Conservation (phyloP, 2,797 vertebrate genomes). For the Platyrinchus mystaceus region DNA sequence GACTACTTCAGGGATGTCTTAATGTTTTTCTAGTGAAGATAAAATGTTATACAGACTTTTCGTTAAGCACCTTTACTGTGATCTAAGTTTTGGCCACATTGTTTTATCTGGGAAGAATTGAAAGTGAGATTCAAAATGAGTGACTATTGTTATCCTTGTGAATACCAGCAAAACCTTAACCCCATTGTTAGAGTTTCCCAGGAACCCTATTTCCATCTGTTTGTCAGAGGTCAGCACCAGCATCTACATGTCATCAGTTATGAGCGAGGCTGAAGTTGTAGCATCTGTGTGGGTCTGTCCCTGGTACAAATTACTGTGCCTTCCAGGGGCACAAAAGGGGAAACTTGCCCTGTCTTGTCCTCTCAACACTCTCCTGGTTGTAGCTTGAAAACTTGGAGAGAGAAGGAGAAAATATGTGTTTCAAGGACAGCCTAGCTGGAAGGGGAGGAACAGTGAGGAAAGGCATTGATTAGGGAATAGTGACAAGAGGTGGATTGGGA, state of each 20-base stretch:
- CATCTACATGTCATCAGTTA: not conserved
- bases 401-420: not conserved
- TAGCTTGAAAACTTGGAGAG: not conserved
- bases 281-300: not conserved
- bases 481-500: not conserved
- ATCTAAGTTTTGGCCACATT: not conserved
- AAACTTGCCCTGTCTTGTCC: not conserved
- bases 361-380: not conserved
- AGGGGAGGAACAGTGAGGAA: not conserved
- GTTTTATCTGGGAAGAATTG: not conserved
- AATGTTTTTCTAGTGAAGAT: not conserved
- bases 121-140: not conserved
- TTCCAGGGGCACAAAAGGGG: not conserved
- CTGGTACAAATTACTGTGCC: not conserved
- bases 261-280: not conserved
- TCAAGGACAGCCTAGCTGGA: not conserved
- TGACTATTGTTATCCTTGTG: not conserved
- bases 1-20: not conserved
- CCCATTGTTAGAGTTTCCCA: not conserved
- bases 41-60: not conserved
- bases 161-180: not conserved
- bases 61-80: not conserved
- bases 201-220: not conserved
- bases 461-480: not conserved
- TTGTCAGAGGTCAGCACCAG: not conserved